These are phyloP conservation scores for Hirtodrosophila alboralis DNA, from an alignment of 2,888 invertebrate genomes.

Conservation along the genomic window DNA sequence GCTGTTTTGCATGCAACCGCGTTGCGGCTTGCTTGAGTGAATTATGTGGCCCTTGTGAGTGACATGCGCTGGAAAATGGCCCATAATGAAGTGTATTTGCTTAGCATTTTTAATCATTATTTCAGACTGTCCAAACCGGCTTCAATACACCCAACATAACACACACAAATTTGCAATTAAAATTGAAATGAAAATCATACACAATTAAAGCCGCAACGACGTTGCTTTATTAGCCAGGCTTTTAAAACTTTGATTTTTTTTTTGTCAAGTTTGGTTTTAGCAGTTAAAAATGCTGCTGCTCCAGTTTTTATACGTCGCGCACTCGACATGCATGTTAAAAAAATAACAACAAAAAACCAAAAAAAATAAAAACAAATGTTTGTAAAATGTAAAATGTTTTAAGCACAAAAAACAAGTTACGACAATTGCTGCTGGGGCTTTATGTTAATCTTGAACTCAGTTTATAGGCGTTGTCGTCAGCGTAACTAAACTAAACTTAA, in stretches of 20 bases:
- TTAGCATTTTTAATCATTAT: slow-evolving; percentile 71
- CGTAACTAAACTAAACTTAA: slow-evolving; percentile 29
- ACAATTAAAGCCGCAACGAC: slow-evolving; percentile 62
- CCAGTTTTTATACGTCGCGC: slow-evolving; percentile 52
- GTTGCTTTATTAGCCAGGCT: slow-evolving; percentile 17
- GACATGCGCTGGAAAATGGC: slow-evolving; percentile 72
- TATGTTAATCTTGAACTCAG: slow-evolving; percentile 65
- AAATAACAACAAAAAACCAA: slow-evolving; percentile 9
- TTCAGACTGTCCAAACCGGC: slow-evolving; percentile 20
- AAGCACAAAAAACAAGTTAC: slow-evolving; percentile 60
- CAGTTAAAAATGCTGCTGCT: slow-evolving; percentile 58
- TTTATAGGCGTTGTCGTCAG: slow-evolving; percentile 69
- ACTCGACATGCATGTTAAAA: slow-evolving; percentile 58
- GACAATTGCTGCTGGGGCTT: slow-evolving; percentile 52
- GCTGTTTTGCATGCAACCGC: slow-evolving; percentile 65
- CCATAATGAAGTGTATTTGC: slow-evolving; percentile 77
- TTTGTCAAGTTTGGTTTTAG: slow-evolving; percentile 43
- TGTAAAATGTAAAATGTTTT: slow-evolving; percentile 60
- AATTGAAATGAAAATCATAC: slow-evolving; percentile 77
- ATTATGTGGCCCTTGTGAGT: slow-evolving; percentile 66
- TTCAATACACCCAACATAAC: slow-evolving; percentile 24
- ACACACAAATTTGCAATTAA: slow-evolving; percentile 67
- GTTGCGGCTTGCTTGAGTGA: slow-evolving; percentile 54
- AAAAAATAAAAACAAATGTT: slow-evolving; percentile 47
- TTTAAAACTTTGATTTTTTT: slow-evolving; percentile 44